A percentile compares a stretch with the other conserved stretches of the same genome.
Conservation (phyloP, 2,888 invertebrate species). For the Apodemia hepburni region DNA sequence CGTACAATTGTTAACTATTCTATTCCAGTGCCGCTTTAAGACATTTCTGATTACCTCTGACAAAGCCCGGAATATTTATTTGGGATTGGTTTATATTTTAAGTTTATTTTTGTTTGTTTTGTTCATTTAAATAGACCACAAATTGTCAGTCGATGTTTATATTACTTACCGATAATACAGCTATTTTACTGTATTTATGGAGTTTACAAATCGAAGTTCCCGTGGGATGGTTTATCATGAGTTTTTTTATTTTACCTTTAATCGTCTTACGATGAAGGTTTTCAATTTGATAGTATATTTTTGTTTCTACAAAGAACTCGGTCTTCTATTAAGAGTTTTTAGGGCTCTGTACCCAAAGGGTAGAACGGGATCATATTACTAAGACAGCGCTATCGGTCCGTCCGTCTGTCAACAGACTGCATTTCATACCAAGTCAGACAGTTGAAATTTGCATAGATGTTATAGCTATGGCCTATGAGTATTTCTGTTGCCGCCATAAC, state of each 20-base stretch:
- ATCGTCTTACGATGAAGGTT: no score
- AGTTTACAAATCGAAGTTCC: not conserved
- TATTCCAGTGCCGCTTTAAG: not conserved
- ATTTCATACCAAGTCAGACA: no score
- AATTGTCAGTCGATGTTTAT: not conserved
- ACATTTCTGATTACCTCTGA: slow-evolving; percentile 20
- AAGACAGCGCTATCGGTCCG: no score
- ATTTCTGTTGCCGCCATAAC: no score
- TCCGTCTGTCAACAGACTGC: no score
- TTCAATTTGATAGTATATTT: no score
- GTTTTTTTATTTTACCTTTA: slow-evolving; percentile 19
- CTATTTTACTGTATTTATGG: not conserved
- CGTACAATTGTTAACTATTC: slow-evolving; percentile 21
- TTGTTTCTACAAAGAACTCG: no score
- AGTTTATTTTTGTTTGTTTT: slow-evolving; percentile 5
- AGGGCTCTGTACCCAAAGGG: no score
- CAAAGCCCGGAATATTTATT: slow-evolving; percentile 20
- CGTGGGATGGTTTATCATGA: not conserved
- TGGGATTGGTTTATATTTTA: slow-evolving; percentile 13
- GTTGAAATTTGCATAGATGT: no score
- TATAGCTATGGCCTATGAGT: no score
- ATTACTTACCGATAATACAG: not conserved
- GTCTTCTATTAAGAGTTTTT: no score
- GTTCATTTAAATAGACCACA: not conserved
- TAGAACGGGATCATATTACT: no score